Base-by-base conservation (phyloP, 1,140 invertebrate species). In the Bombus soroeensis region DNA sequence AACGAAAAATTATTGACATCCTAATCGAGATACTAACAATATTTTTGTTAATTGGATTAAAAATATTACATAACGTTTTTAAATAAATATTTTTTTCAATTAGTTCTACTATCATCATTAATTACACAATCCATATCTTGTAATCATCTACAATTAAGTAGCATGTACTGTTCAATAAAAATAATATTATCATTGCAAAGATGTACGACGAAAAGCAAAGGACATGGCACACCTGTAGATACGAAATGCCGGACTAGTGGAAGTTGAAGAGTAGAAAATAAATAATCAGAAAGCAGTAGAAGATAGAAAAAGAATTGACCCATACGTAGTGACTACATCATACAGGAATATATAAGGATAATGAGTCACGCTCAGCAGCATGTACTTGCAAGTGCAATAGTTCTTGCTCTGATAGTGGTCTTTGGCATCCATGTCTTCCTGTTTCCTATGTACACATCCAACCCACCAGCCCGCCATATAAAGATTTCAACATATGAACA, bases 381-480 rank as follows among this genome's bases (percentile, higher is more conserved):
- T 94, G 95, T 96, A 93, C 95, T 96, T 91, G 96, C 96, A 90
- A 95, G 95, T 89, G 96, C 96, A 78, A 96, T 96, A 89, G 93
- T 96, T 72, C 94, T 96, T 85, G 96, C 96, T 73, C 92, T 96
- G 86, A 95, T 95, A 92, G 96, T 96, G 82, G 96, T 96, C 83
- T 95, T 96, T 73, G 95, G 96, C 88, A 96, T 96, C 90, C 96
- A 96, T 93, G 95, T 96, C 89, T 96, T 96, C 94, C 93, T 96
- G 37, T 96, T 96, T 92, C 96, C 96, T 70, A 94, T 96, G 93
- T 96, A 96, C 92, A 94, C 95, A 88, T 95, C 95, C 80, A 95
- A 92, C 78, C 94, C 93, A 71, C 91, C 91, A 59, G 92, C 88
- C 39, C 93, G 93, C 81, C 92, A 90, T 84, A 94, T 93, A 81